Evolutionary conservation across 2,113 vertebrate species (phyloP), one percentile per base, ranked within the genome.

Genomic region (Ursus arctos): DNA sequence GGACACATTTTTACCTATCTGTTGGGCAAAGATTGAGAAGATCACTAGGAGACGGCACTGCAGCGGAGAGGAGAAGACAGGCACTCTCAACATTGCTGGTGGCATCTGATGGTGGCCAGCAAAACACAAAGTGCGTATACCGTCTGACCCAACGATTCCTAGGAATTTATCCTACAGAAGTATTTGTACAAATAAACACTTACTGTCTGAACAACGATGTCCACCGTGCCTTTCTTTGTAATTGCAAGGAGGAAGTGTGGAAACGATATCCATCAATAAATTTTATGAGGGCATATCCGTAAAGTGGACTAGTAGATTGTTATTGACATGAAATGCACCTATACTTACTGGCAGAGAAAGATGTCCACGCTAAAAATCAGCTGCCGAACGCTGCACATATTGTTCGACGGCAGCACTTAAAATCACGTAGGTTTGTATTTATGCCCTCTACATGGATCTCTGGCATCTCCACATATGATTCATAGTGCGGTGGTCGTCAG

Each of bases 271-370:
- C 28, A 61, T 61, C 21, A 21, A 36, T 31, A 47, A 43, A 47
- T 71, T 71, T 49, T 59, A 72, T 14, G 40, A 9, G 51, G 33
- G 36, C 36, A 51, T 31, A 65, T 59, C 36, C 79, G 81, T 36
- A 49, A 16, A 86, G 43, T 69, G n/a, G 22, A 47, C 26, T 18
- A 59, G 49, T 13, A 26, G 28, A 24, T 55, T 81, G 28, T 53
- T 77, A 67, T 31, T 85, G 77, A 91, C 91, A 69, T 77, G 47
- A 82, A 89, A 90, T 55, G 36, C 88, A 84, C 28, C 63, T 57
- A 2, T 11, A n/a, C 6, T 7, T 31, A 12, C 26, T 72, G 85
- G 67, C 77, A 94, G 31, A 81, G 55, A 80, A 92, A 1, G 21
- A 51, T 24, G 12, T 33, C 40, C 65, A 6, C 19, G 15, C 76